Evolutionary conservation across 2,888 invertebrate species (phyloP).

Genomic region (Chloroclystis v-ata): DNA sequence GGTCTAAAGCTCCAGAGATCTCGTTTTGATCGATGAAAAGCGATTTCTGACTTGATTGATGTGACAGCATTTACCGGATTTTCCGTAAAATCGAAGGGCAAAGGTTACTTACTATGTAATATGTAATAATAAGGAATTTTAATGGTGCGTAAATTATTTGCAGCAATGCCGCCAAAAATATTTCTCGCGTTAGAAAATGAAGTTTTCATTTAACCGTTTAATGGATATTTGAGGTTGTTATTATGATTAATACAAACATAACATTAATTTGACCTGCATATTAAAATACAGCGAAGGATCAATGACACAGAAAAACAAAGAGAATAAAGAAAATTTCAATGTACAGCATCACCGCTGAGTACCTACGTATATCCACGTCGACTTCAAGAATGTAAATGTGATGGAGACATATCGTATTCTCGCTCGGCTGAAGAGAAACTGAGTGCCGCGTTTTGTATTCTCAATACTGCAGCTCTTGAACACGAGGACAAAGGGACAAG

Average conservation of each 20-base stretch:
- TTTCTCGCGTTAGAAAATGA: neutral
- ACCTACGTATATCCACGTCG: slow-evolving; percentile 46
- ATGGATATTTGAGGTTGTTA: too few species aligned
- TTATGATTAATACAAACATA: too few species aligned
- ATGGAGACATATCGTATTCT: slow-evolving; percentile 69
- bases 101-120: too few species aligned
- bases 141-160: neutral
- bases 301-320: slow-evolving; percentile 30
- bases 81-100: slow-evolving; percentile 4
- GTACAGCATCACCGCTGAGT: slow-evolving; percentile 55
- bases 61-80: slow-evolving; percentile 39
- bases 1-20: slow-evolving; percentile 16
- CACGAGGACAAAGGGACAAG: neutral
- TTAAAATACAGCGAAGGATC: neutral
- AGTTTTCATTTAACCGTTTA: too few species aligned
- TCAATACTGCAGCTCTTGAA: slow-evolving; percentile 39
- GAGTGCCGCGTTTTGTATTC: slow-evolving; percentile 60
- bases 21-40: slow-evolving; percentile 52
- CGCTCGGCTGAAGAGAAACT: slow-evolving; percentile 47
- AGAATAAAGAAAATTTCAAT: slow-evolving; percentile 46
- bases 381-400: slow-evolving; percentile 66
- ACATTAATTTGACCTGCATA: too few species aligned
- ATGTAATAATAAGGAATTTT: neutral
- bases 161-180: too few species aligned
- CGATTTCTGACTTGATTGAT: slow-evolving; percentile 55